Conservation (phyloP, 2,113 vertebrate genomes). For the Edolisoma coerulescens region DNA sequence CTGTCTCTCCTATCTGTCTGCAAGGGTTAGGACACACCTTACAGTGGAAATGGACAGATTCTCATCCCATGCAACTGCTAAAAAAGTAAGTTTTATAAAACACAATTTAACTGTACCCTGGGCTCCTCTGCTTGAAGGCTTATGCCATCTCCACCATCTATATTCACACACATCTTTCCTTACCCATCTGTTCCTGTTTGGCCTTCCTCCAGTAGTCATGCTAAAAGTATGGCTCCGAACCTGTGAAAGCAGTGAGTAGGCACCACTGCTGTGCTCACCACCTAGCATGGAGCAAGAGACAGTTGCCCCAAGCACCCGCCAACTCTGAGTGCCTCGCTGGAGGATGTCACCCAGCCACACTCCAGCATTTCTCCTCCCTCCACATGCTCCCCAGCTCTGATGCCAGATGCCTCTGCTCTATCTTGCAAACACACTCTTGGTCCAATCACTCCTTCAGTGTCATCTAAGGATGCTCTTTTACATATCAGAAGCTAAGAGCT, state of each 20-base stretch:
- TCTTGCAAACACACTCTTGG: background rate
- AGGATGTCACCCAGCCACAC: constrained; percentile 28
- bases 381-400: background rate
- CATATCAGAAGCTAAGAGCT: background rate
- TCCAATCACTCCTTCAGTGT: background rate
- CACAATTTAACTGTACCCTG: background rate
- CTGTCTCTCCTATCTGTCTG: background rate
- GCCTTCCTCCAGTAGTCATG: constrained; percentile 49
- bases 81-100: constrained; percentile 10
- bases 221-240: constrained; percentile 49
- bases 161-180: constrained; percentile 45
- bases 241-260: constrained; percentile 47
- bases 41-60: background rate
- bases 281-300: background rate
- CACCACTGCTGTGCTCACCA: constrained; percentile 42
- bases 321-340: constrained; percentile 23
- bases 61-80: background rate
- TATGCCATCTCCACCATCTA: constrained; percentile 31
- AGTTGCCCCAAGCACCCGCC: constrained; percentile 46
- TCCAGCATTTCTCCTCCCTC: constrained; percentile 22
- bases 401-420: constrained; percentile 4
- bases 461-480: constrained; percentile 24
- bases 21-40: background rate
- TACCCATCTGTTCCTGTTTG: constrained; percentile 54
- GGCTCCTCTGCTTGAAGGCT: constrained; percentile 20